These are phyloP conservation scores for Mycalesis mineus DNA, from an alignment of 2,888 invertebrate species.

Conservation along the genomic window DNA sequence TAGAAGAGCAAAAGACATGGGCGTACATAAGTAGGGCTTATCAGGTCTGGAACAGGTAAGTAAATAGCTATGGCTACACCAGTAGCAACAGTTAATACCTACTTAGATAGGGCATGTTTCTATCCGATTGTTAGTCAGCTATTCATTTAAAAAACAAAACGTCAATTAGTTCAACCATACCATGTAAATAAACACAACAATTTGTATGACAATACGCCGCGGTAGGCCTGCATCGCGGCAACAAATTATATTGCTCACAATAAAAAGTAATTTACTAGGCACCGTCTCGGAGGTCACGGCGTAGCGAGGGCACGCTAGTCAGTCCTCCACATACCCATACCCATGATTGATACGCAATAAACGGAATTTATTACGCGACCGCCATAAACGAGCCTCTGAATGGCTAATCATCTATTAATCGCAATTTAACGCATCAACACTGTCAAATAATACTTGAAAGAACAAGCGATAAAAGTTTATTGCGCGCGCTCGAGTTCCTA, in stretches of 20 bases:
- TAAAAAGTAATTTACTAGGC: constrained; percentile 41
- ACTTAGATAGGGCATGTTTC: too few species aligned
- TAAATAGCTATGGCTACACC: too few species aligned
- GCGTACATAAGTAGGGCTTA: too few species aligned
- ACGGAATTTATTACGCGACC: constrained; percentile 66
- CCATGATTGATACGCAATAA: constrained; percentile 71
- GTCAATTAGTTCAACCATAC: background rate
- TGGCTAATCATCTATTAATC: constrained; percentile 72
- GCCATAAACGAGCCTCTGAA: constrained; percentile 62
- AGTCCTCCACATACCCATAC: constrained; percentile 22
- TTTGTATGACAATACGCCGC: constrained; percentile 6
- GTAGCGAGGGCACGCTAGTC: constrained; percentile 30
- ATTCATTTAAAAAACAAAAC: too few species aligned
- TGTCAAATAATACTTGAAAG: constrained; percentile 70
- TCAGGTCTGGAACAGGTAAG: too few species aligned
- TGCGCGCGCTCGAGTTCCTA: constrained; percentile 33
- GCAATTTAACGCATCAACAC: constrained; percentile 70
- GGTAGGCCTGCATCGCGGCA: constrained; percentile 19
- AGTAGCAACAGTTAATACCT: too few species aligned
- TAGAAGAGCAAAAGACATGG: too few species aligned
- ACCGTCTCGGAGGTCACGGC: constrained; percentile 37
- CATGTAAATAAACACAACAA: background rate
- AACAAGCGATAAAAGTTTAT: constrained; percentile 64
- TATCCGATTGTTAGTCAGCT: too few species aligned
- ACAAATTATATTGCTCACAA: constrained; percentile 28